Evolutionary conservation across 1,140 invertebrate species (phyloP).

Genomic region (Nylanderia fulva): DNA sequence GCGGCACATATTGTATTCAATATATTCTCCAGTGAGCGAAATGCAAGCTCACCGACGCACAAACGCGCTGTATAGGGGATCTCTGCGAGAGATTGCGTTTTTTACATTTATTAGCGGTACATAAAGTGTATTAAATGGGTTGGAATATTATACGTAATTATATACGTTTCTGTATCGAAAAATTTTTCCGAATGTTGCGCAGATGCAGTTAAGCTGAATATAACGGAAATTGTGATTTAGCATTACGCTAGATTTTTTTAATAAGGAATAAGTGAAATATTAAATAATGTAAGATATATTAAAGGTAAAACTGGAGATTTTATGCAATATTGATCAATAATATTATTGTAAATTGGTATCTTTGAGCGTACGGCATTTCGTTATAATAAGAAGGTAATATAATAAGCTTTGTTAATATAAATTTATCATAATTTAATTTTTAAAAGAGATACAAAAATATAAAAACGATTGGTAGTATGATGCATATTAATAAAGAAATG

Average conservation of each 20-base stretch:
- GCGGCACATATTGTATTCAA: slow-evolving; percentile 72
- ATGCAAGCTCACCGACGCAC: slow-evolving; percentile 50
- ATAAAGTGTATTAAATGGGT: slow-evolving; percentile 59
- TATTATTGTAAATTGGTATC: neutral
- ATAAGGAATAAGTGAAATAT: neutral
- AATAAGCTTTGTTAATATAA: slow-evolving; percentile 24
- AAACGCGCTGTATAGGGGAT: slow-evolving; percentile 28
- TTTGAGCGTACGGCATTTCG: neutral
- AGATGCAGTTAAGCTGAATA: slow-evolving; percentile 22
- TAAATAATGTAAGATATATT: neutral
- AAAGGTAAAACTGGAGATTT: neutral
- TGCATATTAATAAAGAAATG: slow-evolving; percentile 11
- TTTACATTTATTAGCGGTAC: slow-evolving; percentile 67
- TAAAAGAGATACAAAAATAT: slow-evolving; percentile 1
- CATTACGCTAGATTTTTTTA: neutral
- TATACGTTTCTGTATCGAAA: slow-evolving; percentile 27
- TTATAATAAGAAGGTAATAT: neutral
- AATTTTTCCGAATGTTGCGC: slow-evolving; percentile 13
- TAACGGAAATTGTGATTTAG: slow-evolving; percentile 8
- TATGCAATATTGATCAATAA: neutral
- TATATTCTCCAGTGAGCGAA: slow-evolving; percentile 63
- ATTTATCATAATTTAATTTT: slow-evolving; percentile 22
- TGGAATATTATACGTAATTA: slow-evolving; percentile 60
- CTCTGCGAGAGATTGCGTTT: slow-evolving; percentile 21
- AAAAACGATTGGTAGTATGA: neutral